These are phyloP conservation scores for Alaudala cheleensis DNA, from an alignment of 2,113 vertebrate species.

Conservation along the genomic window DNA sequence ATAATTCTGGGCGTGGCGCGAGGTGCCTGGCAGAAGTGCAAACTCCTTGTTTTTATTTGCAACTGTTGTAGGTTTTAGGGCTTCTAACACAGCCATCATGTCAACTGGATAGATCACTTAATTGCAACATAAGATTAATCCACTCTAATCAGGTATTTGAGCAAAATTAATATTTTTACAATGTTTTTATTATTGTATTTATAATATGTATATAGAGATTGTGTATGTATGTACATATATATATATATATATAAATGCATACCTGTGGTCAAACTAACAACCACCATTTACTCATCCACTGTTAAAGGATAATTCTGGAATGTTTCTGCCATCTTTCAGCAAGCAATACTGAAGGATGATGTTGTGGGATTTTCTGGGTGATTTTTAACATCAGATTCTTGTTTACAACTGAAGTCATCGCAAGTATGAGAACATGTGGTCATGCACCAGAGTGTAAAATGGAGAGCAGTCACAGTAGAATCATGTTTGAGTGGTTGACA, in stretches of 20 bases:
- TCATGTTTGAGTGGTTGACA: neutral
- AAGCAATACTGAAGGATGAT: neutral
- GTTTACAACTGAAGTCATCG: neutral
- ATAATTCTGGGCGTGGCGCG: neutral
- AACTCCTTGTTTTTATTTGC: neutral
- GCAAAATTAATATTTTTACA: conserved; percentile 55
- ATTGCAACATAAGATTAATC: neutral
- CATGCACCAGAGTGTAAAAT: neutral
- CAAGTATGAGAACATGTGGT: neutral
- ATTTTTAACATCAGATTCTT: neutral
- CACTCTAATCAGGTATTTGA: conserved; percentile 3
- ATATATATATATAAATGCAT: neutral
- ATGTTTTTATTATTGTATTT: conserved; percentile 37
- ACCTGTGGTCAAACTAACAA: neutral
- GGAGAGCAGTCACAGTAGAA: neutral
- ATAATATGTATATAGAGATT: conserved; percentile 46
- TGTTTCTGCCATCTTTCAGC: neutral
- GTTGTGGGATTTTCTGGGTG: neutral
- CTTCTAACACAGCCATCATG: neutral
- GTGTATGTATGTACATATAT: neutral
- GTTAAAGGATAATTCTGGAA: neutral
- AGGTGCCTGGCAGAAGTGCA: neutral
- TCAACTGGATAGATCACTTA: neutral
- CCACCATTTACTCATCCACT: neutral
- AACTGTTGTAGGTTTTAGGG: neutral